Percentiles rank a stretch among this genome's conserved stretches.
These are phyloP conservation scores for Scaptomyza reducta DNA, from an alignment of 2,888 invertebrate species.

Conservation along the genomic window DNA sequence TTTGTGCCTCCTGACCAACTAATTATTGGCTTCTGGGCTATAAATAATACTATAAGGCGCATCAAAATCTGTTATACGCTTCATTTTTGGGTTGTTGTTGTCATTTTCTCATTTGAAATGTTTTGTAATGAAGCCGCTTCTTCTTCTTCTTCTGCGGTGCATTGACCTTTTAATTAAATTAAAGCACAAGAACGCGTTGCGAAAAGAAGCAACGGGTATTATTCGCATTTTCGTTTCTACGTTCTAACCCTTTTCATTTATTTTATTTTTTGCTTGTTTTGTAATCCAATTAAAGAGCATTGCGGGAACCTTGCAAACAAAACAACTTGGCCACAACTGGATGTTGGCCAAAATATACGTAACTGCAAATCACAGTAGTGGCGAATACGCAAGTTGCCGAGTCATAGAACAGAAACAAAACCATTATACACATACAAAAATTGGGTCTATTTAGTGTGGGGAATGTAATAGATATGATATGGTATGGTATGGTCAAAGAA, in stretches of 20 bases:
- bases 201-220: slow-evolving; percentile 62
- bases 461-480: slow-evolving; percentile 20
- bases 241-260: slow-evolving; percentile 35
- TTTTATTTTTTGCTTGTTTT: no score
- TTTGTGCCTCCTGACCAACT: slow-evolving; percentile 45
- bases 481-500: slow-evolving; percentile 12
- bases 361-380: slow-evolving; percentile 58
- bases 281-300: slow-evolving; percentile 70
- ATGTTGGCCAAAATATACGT: slow-evolving; percentile 32
- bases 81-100: slow-evolving; percentile 13
- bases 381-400: slow-evolving; percentile 18
- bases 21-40: slow-evolving; percentile 44
- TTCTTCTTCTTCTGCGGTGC: no score
- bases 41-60: slow-evolving; percentile 17
- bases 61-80: slow-evolving; percentile 23
- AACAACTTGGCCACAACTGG: slow-evolving; percentile 19
- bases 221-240: slow-evolving; percentile 47
- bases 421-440: no score
- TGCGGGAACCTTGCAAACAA: slow-evolving; percentile 58
- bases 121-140: slow-evolving; percentile 30
- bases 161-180: slow-evolving; percentile 71
- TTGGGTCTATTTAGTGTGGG: slow-evolving; percentile 2
- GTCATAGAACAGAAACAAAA: slow-evolving; percentile 6
- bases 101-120: slow-evolving; percentile 4
- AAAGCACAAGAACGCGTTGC: slow-evolving; percentile 49